Evolutionary conservation across 2,888 invertebrate species (phyloP).

Genomic region (Stratiomys singularior): DNA sequence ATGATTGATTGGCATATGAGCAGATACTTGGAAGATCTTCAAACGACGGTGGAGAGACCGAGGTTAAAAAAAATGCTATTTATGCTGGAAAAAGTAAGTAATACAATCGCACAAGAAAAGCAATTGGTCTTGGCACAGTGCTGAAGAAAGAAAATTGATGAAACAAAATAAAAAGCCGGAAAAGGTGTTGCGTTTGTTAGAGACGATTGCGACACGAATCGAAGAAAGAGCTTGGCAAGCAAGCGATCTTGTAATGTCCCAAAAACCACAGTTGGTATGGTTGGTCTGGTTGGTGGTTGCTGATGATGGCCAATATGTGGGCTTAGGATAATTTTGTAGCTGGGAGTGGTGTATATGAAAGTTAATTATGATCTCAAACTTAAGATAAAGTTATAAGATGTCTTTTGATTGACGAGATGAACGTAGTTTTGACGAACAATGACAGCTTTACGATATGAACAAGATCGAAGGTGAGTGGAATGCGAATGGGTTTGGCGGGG

Average conservation of each 20-base stretch:
- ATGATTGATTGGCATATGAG: slow-evolving; percentile 42
- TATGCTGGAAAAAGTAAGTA: neutral
- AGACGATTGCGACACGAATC: neutral
- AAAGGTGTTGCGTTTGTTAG: slow-evolving; percentile 2
- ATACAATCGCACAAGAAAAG: too few relatives aligned
- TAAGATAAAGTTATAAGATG: neutral
- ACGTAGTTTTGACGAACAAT: slow-evolving; percentile 4
- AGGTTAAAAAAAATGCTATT: neutral
- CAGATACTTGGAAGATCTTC: slow-evolving; percentile 28
- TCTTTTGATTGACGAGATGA: slow-evolving; percentile 13
- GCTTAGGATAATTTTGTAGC: slow-evolving; percentile 20
- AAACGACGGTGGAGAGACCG: neutral
- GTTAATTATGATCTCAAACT: slow-evolving; percentile 39
- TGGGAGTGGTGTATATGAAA: slow-evolving; percentile 9
- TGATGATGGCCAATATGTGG: slow-evolving; percentile 13
- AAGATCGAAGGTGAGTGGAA: neutral
- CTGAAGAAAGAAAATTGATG: too few relatives aligned
- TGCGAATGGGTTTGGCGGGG: neutral
- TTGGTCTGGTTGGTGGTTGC: too few relatives aligned
- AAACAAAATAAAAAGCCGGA: neutral
- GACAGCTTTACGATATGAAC: slow-evolving; percentile 15
- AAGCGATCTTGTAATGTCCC: neutral
- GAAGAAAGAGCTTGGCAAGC: neutral
- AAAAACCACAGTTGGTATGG: neutral
- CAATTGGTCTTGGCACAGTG: too few relatives aligned